Conservation (phyloP, 1,140 invertebrate genomes). For the Ctenoplectra terminalis region DNA sequence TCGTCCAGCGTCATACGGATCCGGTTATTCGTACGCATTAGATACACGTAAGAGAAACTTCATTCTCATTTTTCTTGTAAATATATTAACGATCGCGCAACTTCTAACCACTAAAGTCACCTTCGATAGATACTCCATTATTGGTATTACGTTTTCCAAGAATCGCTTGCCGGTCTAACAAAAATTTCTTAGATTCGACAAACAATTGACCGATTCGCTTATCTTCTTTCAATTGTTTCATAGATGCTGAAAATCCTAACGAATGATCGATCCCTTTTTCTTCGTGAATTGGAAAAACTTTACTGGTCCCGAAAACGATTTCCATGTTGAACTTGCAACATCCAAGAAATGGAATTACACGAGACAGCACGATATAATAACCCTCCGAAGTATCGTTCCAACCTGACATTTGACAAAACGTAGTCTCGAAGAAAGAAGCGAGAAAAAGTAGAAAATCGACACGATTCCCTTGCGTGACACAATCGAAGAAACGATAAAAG, state of each 20-base stretch:
- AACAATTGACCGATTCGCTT: background rate
- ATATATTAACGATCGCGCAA: constrained; percentile 7
- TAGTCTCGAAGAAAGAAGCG: background rate
- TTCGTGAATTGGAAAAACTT: background rate
- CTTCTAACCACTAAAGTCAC: background rate
- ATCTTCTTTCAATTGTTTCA: background rate
- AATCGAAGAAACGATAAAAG: background rate
- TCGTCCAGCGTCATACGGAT: background rate
- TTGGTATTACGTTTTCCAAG: background rate
- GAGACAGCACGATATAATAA: constrained; percentile 15
- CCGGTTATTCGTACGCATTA: constrained; percentile 9
- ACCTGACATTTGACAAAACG: constrained; percentile 15
- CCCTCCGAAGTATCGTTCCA: constrained; percentile 23
- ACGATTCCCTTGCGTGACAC: too few species aligned
- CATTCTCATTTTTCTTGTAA: constrained; percentile 10
- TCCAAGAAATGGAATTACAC: constrained; percentile 13
- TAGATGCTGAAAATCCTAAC: background rate
- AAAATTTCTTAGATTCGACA: background rate
- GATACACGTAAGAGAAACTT: background rate
- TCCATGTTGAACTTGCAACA: constrained; percentile 6
- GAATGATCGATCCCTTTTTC: background rate
- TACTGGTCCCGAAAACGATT: background rate
- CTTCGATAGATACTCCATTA: background rate
- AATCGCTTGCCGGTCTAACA: background rate
- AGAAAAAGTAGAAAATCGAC: background rate